Percentiles rank a stretch among this genome's conserved stretches.
phyloP scores from a whole-genome alignment of 2,113 vertebrate genomes.

The Apeltes quadracus region DNA sequence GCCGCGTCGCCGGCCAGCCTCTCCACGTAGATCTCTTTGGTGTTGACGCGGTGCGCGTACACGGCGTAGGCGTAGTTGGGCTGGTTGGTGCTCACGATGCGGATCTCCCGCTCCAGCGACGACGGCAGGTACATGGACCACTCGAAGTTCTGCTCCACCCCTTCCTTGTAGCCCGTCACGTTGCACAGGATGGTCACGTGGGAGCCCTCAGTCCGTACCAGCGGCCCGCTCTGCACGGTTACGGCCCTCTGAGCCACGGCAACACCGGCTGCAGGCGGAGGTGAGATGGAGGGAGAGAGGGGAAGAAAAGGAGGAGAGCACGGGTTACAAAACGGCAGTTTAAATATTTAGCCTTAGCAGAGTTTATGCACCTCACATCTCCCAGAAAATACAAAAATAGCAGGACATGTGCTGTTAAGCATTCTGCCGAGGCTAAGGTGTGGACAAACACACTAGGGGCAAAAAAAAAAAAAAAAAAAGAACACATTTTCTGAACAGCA shows the following conservation, averaged over 20 bases:
- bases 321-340: constrained; percentile 63
- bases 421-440: constrained; percentile 37
- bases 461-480: background rate
- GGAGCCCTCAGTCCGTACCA: constrained; percentile 90
- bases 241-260: constrained; percentile 87
- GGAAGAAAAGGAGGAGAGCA: constrained; percentile 6
- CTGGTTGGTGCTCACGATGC: constrained; percentile 92
- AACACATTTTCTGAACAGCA: constrained; percentile 9
- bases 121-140: constrained; percentile 93
- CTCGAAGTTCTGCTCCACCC: constrained; percentile 88
- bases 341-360: constrained; percentile 57
- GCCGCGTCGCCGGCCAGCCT: constrained; percentile 83
- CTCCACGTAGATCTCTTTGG: constrained; percentile 90
- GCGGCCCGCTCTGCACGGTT: constrained; percentile 86
- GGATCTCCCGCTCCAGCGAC: constrained; percentile 87
- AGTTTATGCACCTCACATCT: constrained; percentile 47
- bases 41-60: constrained; percentile 86
- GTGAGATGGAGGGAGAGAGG: background rate
- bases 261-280: constrained; percentile 61
- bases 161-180: constrained; percentile 87
- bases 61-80: constrained; percentile 90
- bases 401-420: constrained; percentile 57
- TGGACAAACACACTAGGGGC: background rate
- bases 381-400: constrained; percentile 46
- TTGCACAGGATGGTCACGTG: constrained; percentile 95